phyloP scores from a whole-genome alignment of 2,888 invertebrate species.

The Patella pellucida region DNA sequence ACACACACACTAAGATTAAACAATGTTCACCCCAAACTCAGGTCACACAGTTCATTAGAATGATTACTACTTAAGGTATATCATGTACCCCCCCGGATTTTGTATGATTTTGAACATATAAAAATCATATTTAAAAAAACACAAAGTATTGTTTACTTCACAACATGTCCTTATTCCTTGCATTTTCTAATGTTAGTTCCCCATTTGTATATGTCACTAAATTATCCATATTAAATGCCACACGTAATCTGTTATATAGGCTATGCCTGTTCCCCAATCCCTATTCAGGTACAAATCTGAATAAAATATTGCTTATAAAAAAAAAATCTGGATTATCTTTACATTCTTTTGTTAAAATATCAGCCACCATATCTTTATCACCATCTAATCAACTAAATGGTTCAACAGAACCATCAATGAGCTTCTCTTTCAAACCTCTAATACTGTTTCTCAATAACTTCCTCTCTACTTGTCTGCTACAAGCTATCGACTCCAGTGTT shows the following conservation, averaged over 20 bases:
- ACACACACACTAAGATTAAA: no score
- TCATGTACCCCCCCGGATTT: no score
- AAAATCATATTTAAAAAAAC: no score
- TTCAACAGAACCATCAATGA: not conserved
- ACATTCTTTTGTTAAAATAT: slow-evolving; percentile 2
- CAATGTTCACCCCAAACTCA: no score
- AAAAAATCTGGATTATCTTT: slow-evolving; percentile 4
- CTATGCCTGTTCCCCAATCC: no score
- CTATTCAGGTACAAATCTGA: no score
- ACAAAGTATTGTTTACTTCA: not conserved
- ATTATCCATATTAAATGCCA: slow-evolving; percentile 5
- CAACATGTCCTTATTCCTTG: not conserved
- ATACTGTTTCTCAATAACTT: slow-evolving; percentile 10
- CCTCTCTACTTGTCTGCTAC: slow-evolving; percentile 7
- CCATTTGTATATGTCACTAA: slow-evolving; percentile 5
- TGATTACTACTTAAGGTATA: no score
- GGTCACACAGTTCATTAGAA: no score
- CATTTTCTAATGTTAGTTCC: not conserved
- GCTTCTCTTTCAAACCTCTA: slow-evolving; percentile 2
- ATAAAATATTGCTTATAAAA: no score
- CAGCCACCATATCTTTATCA: slow-evolving; percentile 8
- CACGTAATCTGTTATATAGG: slow-evolving; percentile 1
- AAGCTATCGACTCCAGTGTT: not conserved
- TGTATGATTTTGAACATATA: no score
- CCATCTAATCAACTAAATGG: slow-evolving; percentile 2